Percentiles rank a stretch among this genome's conserved stretches.
phyloP scores from a whole-genome alignment of 2,888 invertebrate species.

The Lymantria dispar region DNA sequence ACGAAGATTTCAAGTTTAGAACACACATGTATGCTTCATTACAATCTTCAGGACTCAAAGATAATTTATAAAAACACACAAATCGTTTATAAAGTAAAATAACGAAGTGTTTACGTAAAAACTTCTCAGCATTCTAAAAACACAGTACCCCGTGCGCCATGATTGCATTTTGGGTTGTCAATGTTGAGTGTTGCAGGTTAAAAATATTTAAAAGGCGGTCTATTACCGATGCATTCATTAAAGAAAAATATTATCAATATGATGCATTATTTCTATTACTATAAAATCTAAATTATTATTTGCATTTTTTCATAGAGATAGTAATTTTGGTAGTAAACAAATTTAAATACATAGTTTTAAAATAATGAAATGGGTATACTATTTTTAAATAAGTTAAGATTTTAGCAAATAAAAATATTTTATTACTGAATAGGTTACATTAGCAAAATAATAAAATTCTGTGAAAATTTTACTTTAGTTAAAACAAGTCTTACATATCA shows the following conservation, averaged over 20 bases:
- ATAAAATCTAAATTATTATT: no score
- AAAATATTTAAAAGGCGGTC: slow-evolving; percentile 74
- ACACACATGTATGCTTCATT: slow-evolving; percentile 78
- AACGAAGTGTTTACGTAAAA: slow-evolving; percentile 82
- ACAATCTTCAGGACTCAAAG: slow-evolving; percentile 60
- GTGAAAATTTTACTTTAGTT: no score
- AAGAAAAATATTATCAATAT: neutral
- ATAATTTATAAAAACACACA: slow-evolving; percentile 73
- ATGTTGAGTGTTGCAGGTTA: slow-evolving; percentile 69
- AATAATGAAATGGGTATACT: no score
- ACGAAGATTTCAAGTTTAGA: slow-evolving; percentile 68
- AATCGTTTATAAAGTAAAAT: slow-evolving; percentile 70
- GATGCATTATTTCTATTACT: no score
- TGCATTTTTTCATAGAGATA: no score
- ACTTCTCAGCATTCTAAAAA: slow-evolving; percentile 83
- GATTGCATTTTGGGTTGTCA: slow-evolving; percentile 84
- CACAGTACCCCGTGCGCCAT: slow-evolving; percentile 83
- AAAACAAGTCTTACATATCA: no score
- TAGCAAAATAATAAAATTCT: no score
- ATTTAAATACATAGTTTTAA: no score
- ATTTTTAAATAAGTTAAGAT: no score
- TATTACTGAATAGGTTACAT: no score
- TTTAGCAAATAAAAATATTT: no score
- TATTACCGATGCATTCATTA: slow-evolving; percentile 55
- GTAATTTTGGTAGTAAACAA: no score